phyloP scores from a whole-genome alignment of 2,113 vertebrate genomes.

The Nesospiza acunhae region DNA sequence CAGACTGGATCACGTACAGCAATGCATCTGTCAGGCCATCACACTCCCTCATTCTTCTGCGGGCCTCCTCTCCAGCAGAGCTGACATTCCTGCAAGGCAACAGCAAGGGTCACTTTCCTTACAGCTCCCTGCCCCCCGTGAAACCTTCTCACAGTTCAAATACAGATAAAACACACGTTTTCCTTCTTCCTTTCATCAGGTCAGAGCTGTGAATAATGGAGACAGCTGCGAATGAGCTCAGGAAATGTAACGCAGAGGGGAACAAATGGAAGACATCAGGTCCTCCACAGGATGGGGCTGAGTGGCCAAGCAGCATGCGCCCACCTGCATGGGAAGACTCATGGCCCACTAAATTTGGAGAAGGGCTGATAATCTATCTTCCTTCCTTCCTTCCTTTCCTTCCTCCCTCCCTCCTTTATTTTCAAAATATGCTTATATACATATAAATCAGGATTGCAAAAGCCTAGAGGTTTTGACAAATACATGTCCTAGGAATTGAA shows the following conservation, averaged over 20 bases:
- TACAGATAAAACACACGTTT: background rate
- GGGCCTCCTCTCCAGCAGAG: constrained; percentile 96
- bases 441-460: background rate
- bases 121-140: background rate
- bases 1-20: constrained; percentile 96
- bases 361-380: background rate
- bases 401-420: background rate
- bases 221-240: constrained; percentile 7
- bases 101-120: background rate
- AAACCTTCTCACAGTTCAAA: background rate
- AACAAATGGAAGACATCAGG: background rate
- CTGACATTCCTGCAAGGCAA: constrained; percentile 93
- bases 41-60: constrained; percentile 96
- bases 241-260: background rate
- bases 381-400: no score
- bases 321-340: background rate
- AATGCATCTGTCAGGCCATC: constrained; percentile 97
- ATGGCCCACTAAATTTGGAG: background rate
- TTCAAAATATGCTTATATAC: background rate
- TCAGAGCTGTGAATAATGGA: constrained; percentile 31
- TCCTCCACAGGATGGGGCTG: background rate
- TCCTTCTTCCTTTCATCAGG: background rate
- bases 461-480: background rate
- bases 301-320: background rate
- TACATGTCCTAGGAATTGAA: constrained; percentile 25